A percentile compares a stretch with the other conserved stretches of the same genome.
These are phyloP conservation scores for Marronus borbonicus DNA, from an alignment of 2,888 invertebrate genomes.

Conservation along the genomic window DNA sequence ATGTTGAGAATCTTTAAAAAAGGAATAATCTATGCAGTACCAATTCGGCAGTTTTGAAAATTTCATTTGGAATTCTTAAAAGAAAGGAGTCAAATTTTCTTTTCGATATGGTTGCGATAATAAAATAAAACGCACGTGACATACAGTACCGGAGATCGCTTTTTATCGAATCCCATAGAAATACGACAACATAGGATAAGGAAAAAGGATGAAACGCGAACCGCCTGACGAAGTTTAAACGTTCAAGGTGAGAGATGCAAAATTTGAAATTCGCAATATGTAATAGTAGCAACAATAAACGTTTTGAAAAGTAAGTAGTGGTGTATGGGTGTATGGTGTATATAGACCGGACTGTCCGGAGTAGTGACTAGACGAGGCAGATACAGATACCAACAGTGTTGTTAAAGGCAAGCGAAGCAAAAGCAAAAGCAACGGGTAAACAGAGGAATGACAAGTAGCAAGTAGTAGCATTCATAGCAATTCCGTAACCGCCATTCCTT, in stretches of 20 bases:
- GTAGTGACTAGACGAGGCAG: neutral
- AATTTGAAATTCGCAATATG: conserved; percentile 33
- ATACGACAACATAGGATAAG: neutral
- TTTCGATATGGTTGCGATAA: no score
- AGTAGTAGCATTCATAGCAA: conserved; percentile 11
- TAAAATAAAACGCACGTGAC: no score
- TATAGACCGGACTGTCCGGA: no score
- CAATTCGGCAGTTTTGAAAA: no score
- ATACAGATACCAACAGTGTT: no score
- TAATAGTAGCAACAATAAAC: neutral
- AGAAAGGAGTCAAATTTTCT: no score
- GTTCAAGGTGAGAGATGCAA: conserved; percentile 33
- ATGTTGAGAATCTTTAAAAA: no score
- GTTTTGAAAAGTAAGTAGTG: neutral
- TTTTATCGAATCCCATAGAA: no score
- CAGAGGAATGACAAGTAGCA: conserved; percentile 4
- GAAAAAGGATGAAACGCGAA: neutral
- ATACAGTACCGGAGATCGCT: no score
- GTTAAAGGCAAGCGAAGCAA: conserved; percentile 3
- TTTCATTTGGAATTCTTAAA: no score
- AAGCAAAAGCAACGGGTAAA: conserved; percentile 20
- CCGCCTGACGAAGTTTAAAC: neutral
- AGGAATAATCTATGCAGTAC: no score
- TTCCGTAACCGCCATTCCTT: conserved; percentile 64
- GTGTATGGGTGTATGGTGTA: no score